Base-by-base conservation (phyloP, 2,113 vertebrate species). In the Muntiacus muntjak region DNA sequence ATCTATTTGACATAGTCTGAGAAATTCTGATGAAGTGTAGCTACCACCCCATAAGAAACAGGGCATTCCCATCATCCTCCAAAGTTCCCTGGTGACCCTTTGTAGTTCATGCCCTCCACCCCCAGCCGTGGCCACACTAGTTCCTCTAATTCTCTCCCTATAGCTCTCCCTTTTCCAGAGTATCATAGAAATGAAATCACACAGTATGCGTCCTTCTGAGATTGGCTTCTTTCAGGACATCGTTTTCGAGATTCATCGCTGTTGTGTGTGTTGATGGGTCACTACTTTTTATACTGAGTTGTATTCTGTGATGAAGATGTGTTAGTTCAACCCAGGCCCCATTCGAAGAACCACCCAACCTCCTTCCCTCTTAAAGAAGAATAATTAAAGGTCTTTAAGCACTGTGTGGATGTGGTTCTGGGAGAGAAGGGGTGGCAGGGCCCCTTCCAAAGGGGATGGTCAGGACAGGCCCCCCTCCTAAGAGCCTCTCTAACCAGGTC, bases 211-310 rank as follows among this genome's bases (percentile, higher is more conserved):
- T 67, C 74, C 47, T 36, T 85, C 67, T 40, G 47, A 21, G 78
- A 25, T 4, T 28, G 43, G 21, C 76, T 86, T 47, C 87, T 36
- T 45, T 36, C 23, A 45, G 50, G 26, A 19, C 4, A 3, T 4
- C 16, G 11, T 17, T 84, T 43, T 45, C 62, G 47, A 81, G 40
- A 11, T 30, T 23, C 16, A 1, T 7, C 0, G 0, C 2, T 71
- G 4, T 12, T 11, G 11, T 6, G 1, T 1, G 28, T 19, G 23
- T 45, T 7, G 0, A 11, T 19, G 7, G 11, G 7, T 54, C 36
- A 19, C 19, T 79, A 33, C 62, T 50, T 26, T 43, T 45, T 7
- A 4, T n/a, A 54, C 55, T 36, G 36, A 57, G 50, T 26, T n/a
- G 40, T 8, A 13, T 13, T 36, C 60, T 1, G 0, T 7, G 2